Base-by-base conservation (phyloP, 2,888 invertebrate species). In the Drosophila macrothrix region DNA sequence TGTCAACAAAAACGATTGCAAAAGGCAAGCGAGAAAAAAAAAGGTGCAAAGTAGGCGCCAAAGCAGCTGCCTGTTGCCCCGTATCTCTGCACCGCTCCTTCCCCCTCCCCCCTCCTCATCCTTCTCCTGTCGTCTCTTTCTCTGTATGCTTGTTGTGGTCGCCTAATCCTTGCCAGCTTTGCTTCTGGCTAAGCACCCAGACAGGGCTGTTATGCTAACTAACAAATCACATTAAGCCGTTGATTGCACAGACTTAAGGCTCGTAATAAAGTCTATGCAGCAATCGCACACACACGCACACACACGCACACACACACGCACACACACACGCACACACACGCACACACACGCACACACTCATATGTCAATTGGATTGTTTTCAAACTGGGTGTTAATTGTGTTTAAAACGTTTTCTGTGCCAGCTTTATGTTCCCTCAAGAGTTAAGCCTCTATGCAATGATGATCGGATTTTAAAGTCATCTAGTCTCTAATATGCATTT, bases 191-290 rank as follows among this genome's bases (percentile, higher is more conserved):
- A 59, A 55, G 46, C n/a, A 33, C 39, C 49, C 60, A 63, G 54
- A 55, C 53, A 53, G 59, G 53, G 49, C 56, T 52, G 60, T 54
- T 67, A 55, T 49, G 54, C 64, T 59, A 64, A 73, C 74, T 67
- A 73, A 82, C 83, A 82, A 78, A 82, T 78, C 79, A 82, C 74
- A 78, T 73, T 78, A 78, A 78, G 62, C 78, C 79, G 58, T 56
- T 73, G 82, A 82, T 78, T 82, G 75, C 67, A 33, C 62, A 46
- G 82, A 65, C 67, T 82, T 59, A 28, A 49, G 50, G 54, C 39
- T 19, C 19, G 41, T 60, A 68, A 76, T 28, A 50, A 59, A 19
- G 54, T 35, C 53, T 37, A 28, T 55, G 55, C 55, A 56, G 55
- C 28, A 56, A 39, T 56, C 37, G 10, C 28, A 56, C 6, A 28